These are phyloP conservation scores for Pardosa pseudoannulata DNA, from an alignment of 2,888 invertebrate species.

Conservation along the genomic window DNA sequence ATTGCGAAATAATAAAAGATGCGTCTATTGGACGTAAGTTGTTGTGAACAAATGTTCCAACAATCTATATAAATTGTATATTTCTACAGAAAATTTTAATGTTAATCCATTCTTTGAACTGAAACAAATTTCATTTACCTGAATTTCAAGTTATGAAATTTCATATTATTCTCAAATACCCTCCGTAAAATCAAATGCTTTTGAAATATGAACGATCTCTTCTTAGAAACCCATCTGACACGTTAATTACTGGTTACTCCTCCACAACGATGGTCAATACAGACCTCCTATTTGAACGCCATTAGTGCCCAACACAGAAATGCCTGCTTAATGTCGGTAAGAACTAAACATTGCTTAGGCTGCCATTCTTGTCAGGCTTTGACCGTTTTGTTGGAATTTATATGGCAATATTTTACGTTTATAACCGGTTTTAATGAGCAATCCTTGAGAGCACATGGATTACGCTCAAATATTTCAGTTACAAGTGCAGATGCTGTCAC, in stretches of 20 bases:
- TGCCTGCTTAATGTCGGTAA: neutral
- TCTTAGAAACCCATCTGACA: neutral
- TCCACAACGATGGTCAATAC: neutral
- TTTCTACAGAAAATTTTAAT: too few relatives aligned
- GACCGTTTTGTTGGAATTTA: neutral
- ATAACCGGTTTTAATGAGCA: neutral
- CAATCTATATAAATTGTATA: too few relatives aligned
- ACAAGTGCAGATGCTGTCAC: neutral
- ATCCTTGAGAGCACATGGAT: neutral
- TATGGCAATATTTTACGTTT: neutral
- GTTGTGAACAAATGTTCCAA: too few relatives aligned
- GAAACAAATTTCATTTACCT: too few relatives aligned
- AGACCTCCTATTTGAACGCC: neutral
- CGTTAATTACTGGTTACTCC: neutral
- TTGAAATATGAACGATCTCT: neutral
- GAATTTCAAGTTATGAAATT: too few relatives aligned
- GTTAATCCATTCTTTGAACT: too few relatives aligned
- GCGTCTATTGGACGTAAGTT: too few relatives aligned
- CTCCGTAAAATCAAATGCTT: neutral
- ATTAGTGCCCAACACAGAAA: neutral
- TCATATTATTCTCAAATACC: neutral
- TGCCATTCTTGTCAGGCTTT: neutral
- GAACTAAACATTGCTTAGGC: neutral
- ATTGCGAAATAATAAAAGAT: too few relatives aligned
- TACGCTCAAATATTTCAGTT: neutral